Evolutionary conservation across 2,888 invertebrate species (phyloP).

Genomic region (Ecliptopera silaceata): DNA sequence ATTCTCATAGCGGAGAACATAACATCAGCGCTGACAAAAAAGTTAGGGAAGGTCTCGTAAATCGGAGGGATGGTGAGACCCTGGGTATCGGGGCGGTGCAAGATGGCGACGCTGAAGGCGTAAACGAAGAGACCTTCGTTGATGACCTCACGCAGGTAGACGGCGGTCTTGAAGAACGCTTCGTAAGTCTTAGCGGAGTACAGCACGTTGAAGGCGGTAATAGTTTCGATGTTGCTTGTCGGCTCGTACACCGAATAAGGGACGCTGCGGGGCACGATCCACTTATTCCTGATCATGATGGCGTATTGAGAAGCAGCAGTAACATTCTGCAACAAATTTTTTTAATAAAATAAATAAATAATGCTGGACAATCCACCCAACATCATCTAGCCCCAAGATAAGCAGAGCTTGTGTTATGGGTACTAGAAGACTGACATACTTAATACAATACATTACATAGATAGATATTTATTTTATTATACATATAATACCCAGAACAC

Average conservation of each 20-base stretch:
- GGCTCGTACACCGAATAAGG: slow-evolving; percentile 82
- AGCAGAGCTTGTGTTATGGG: no score
- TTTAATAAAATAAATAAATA: no score
- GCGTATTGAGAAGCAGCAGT: slow-evolving; percentile 81
- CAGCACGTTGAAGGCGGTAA: slow-evolving; percentile 86
- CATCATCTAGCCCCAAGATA: no score
- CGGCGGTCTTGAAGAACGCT: slow-evolving; percentile 87
- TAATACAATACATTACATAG: no score
- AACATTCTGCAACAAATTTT: slow-evolving; percentile 33
- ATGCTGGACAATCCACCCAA: no score
- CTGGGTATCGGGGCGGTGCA: slow-evolving; percentile 85
- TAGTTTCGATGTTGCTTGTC: slow-evolving; percentile 84
- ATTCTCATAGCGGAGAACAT: slow-evolving; percentile 86
- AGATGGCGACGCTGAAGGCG: slow-evolving; percentile 83
- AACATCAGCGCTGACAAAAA: slow-evolving; percentile 86
- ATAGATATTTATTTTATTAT: no score
- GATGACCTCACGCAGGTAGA: slow-evolving; percentile 85
- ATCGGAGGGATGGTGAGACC: slow-evolving; percentile 86
- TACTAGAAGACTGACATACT: no score
- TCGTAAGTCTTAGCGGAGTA: slow-evolving; percentile 88
- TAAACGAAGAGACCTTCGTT: slow-evolving; percentile 89
- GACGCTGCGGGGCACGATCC: slow-evolving; percentile 81
- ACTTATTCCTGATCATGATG: slow-evolving; percentile 75
- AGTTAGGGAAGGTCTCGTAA: slow-evolving; percentile 88
- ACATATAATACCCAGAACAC: no score